phyloP scores from a whole-genome alignment of 2,888 invertebrate species.

The Allophyes oxyacanthae region DNA sequence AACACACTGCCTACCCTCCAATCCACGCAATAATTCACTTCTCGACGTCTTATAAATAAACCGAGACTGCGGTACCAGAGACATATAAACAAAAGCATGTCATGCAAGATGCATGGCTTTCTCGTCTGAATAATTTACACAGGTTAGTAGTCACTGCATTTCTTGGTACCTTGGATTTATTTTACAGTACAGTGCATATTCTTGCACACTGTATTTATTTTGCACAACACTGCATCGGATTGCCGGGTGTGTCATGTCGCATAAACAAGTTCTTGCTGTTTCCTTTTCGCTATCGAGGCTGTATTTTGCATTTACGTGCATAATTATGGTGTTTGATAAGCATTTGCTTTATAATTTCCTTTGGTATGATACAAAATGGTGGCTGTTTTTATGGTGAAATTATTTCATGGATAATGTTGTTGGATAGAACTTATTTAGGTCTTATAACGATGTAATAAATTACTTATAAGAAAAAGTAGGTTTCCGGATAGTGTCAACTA shows the following conservation, averaged over 20 bases:
- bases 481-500: no score
- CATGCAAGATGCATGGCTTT: constrained; percentile 67
- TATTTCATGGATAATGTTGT: constrained; percentile 14
- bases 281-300: constrained; percentile 43
- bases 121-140: constrained; percentile 65
- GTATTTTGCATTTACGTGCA: constrained; percentile 40
- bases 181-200: constrained; percentile 13
- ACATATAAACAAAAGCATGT: constrained; percentile 61
- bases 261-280: constrained; percentile 50
- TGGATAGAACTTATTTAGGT: not conserved
- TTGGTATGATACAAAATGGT: constrained; percentile 7
- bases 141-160: constrained; percentile 60
- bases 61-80: constrained; percentile 22
- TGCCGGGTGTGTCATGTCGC: constrained; percentile 33
- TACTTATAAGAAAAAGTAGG: not conserved
- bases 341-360: constrained; percentile 36
- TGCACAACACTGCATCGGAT: constrained; percentile 47
- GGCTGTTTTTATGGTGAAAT: constrained; percentile 17
- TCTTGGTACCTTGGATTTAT: constrained; percentile 46
- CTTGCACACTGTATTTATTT: constrained; percentile 58
- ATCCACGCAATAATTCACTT: constrained; percentile 26
- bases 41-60: constrained; percentile 38
- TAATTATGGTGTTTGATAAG: constrained; percentile 43
- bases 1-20: not conserved
- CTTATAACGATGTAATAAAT: not conserved